phyloP scores from a whole-genome alignment of 2,113 vertebrate species.

The Lucifuga dentata region DNA sequence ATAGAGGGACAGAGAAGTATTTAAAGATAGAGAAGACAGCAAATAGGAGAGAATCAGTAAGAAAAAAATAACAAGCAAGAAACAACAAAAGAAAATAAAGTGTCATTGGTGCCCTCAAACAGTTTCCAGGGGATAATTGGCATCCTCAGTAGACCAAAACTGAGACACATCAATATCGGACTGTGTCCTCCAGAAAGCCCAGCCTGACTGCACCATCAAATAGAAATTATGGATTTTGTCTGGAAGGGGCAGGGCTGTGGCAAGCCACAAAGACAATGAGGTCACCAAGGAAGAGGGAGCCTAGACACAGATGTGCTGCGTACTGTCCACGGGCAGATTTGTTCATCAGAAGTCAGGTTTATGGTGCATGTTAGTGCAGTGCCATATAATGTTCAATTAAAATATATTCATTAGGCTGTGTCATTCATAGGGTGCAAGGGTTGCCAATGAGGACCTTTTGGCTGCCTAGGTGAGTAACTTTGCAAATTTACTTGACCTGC shows the following conservation, averaged over 20 bases:
- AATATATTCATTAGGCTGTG: too few species aligned
- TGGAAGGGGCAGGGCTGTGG: conserved; percentile 66
- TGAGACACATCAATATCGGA: conserved; percentile 81
- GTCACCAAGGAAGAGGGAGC: conserved; percentile 56
- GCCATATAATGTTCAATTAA: neutral
- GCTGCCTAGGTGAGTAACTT: too few species aligned
- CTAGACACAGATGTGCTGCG: conserved; percentile 20
- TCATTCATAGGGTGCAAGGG: too few species aligned
- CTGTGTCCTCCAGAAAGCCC: conserved; percentile 74
- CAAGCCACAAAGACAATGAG: conserved; percentile 76
- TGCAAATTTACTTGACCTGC: too few species aligned
- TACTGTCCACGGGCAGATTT: conserved; percentile 27
- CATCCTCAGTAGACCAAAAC: conserved; percentile 76
- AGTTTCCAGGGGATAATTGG: conserved; percentile 81
- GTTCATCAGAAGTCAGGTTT: conserved; percentile 2
- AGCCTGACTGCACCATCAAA: conserved; percentile 77
- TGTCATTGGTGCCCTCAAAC: conserved; percentile 62
- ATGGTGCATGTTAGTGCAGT: conserved; percentile 6
- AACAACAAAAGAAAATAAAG: conserved; percentile 44
- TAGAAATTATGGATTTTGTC: conserved; percentile 85
- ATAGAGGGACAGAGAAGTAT: neutral
- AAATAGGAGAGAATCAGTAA: neutral
- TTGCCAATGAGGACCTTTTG: too few species aligned
- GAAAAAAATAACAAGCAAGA: conserved; percentile 27
- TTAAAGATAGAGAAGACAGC: conserved; percentile 1